phyloP scores from a whole-genome alignment of 2,113 vertebrate genomes.

The Mungos mungo region DNA sequence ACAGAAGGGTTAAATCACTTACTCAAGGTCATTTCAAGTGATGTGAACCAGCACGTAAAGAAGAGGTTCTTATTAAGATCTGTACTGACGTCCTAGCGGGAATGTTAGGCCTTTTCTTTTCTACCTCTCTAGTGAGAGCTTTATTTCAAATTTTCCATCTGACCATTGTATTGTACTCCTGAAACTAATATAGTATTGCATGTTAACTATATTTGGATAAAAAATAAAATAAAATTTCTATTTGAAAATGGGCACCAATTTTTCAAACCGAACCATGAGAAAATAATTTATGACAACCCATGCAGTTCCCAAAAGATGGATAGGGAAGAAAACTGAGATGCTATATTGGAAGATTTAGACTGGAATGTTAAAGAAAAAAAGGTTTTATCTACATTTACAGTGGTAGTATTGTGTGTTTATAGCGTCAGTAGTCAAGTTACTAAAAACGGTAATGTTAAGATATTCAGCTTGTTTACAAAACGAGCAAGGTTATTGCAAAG shows the following conservation, averaged over 20 bases:
- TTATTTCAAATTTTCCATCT: constrained; percentile 21
- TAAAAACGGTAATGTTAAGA: not conserved
- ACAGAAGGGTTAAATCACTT: not conserved
- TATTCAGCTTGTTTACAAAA: constrained; percentile 26
- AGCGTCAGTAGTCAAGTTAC: not conserved
- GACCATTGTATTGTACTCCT: not conserved
- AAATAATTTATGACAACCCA: not conserved
- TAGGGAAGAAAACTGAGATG: not conserved
- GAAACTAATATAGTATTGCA: not conserved
- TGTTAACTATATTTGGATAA: not conserved
- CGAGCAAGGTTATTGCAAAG: constrained; percentile 43
- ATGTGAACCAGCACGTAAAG: not conserved
- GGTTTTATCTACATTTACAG: not conserved
- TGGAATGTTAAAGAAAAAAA: not conserved
- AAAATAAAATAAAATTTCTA: not conserved
- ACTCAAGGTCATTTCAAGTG: not conserved
- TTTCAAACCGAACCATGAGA: constrained; percentile 1
- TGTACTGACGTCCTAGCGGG: not conserved
- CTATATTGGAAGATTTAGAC: not conserved
- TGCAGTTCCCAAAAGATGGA: not conserved
- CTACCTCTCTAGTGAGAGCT: not conserved
- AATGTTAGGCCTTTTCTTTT: not conserved
- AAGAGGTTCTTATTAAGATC: not conserved
- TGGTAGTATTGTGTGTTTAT: not conserved
- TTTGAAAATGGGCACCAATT: constrained; percentile 30